Evolutionary conservation across 1,140 invertebrate genomes (phyloP).

Genomic region (Nephila pilipes): DNA sequence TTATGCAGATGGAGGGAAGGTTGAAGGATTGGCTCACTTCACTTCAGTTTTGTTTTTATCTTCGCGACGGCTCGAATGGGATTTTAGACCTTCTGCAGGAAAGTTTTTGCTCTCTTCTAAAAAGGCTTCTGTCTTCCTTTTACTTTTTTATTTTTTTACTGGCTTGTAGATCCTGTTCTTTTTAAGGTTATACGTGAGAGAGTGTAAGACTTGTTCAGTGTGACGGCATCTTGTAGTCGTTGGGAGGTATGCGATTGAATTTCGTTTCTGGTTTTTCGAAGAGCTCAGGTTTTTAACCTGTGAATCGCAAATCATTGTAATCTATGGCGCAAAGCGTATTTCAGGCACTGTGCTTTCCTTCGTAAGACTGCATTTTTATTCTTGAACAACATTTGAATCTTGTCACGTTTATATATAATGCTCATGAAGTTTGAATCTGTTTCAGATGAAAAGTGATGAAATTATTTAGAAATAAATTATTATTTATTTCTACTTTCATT

Average conservation of each 20-base stretch:
- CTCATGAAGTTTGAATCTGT: too few species aligned
- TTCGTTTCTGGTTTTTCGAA: not conserved
- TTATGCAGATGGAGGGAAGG: constrained; percentile 55
- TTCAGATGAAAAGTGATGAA: too few species aligned
- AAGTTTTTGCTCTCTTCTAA: not conserved
- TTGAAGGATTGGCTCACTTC: constrained; percentile 25
- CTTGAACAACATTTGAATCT: too few species aligned
- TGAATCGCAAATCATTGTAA: not conserved
- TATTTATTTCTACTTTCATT: too few species aligned
- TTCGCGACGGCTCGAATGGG: not conserved
- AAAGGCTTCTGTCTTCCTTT: not conserved
- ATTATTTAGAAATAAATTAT: too few species aligned
- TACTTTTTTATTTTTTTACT: not conserved
- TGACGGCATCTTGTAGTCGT: not conserved
- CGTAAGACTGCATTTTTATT: too few species aligned
- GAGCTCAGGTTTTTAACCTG: not conserved
- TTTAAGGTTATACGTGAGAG: not conserved
- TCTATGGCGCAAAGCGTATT: too few species aligned
- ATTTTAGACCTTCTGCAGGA: not conserved
- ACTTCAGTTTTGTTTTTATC: constrained; percentile 21
- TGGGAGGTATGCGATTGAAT: not conserved
- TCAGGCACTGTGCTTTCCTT: too few species aligned
- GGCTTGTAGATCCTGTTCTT: not conserved
- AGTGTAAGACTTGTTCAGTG: not conserved
- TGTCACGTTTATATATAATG: too few species aligned